Evolutionary conservation across 2,113 vertebrate species (phyloP).

Genomic region (Pluvianellus socialis): DNA sequence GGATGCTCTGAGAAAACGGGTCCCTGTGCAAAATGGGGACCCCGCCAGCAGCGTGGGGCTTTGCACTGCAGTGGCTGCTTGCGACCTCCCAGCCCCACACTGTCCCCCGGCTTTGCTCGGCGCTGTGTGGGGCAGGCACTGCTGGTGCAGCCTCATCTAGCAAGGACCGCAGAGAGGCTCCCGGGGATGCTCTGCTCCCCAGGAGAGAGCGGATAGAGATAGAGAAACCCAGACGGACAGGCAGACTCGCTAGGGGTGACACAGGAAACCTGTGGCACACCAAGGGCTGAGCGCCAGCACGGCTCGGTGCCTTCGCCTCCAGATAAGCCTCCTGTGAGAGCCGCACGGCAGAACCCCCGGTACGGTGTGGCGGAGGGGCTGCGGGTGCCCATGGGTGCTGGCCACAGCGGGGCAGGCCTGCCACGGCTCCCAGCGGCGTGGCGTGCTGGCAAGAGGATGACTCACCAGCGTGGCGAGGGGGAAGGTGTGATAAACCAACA

Average conservation of each 20-base stretch:
- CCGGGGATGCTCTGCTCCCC: not conserved
- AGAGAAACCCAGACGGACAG: not conserved
- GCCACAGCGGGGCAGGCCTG: not conserved
- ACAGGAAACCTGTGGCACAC: constrained; percentile 14
- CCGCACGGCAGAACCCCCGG: fast-evolving
- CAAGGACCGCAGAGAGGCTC: fast-evolving
- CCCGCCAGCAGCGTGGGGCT: fast-evolving
- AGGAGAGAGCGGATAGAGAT: not conserved
- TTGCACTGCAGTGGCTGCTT: fast-evolving
- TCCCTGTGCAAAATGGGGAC: fast-evolving
- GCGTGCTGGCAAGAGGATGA: not conserved
- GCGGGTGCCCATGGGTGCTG: not conserved
- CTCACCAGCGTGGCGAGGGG: not conserved
- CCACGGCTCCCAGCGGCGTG: not conserved
- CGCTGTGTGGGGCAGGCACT: not conserved
- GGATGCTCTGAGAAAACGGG: not conserved
- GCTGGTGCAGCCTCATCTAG: not conserved
- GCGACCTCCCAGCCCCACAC: fast-evolving
- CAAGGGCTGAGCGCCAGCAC: not conserved
- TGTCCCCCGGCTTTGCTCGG: not conserved
- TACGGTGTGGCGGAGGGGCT: fast-evolving
- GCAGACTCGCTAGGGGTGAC: not conserved
- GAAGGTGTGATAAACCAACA: not conserved
- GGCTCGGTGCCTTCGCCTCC: not conserved
- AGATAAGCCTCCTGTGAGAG: not conserved